A percentile compares a stretch with the other conserved stretches of the same genome.
Evolutionary conservation across 2,797 vertebrate genomes (phyloP).

Genomic region (Xenopus petersii): DNA sequence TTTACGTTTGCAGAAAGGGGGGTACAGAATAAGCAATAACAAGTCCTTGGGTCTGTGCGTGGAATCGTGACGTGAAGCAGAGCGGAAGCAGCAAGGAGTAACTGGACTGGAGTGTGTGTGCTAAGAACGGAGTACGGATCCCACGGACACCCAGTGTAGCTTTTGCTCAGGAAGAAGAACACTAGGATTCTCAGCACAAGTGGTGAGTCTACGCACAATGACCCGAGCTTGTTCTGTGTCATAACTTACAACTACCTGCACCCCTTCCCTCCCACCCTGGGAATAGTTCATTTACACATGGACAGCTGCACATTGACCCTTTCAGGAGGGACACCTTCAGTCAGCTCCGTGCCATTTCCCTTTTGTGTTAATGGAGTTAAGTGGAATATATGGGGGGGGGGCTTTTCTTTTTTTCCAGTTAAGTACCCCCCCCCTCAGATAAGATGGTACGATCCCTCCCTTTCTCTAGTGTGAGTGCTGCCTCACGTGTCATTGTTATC

Average conservation of each 20-base stretch:
- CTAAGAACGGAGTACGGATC: not conserved
- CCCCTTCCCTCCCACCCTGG: no score
- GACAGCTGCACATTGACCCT: no score
- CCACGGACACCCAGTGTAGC: slow-evolving; percentile 2
- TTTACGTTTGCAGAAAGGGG: not conserved
- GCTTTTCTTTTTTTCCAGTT: no score
- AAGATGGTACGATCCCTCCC: not conserved
- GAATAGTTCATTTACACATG: no score
- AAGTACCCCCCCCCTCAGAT: no score
- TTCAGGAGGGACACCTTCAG: no score
- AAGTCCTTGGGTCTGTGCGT: not conserved
- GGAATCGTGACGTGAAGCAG: not conserved
- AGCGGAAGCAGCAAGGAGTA: rapidly evolving
- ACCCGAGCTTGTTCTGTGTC: no score
- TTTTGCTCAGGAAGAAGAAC: not conserved
- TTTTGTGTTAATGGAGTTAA: no score
- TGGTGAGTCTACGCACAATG: not conserved
- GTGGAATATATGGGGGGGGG: no score
- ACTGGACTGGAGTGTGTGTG: not conserved
- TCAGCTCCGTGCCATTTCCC: no score
- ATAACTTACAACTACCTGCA: no score
- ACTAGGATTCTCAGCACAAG: not conserved
- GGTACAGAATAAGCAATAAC: not conserved
- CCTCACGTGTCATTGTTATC: not conserved
- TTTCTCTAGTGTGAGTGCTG: not conserved